phyloP scores from a whole-genome alignment of 2,797 vertebrate genomes.

The Erpetoichthys calabaricus region DNA sequence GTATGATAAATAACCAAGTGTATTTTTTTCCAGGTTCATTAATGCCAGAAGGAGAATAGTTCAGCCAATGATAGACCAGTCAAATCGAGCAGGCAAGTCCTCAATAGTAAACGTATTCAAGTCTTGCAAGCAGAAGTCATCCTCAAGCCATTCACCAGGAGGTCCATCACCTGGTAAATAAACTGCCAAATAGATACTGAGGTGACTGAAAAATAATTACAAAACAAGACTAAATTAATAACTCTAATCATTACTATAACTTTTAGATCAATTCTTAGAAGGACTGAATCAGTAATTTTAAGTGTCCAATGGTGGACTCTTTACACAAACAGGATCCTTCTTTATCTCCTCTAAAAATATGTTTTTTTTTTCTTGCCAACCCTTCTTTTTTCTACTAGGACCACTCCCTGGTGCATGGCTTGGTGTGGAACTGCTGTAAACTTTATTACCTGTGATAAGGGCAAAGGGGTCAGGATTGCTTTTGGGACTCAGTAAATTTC shows the following conservation, averaged over 20 bases:
- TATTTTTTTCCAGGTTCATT: conserved; percentile 79
- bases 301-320: conserved; percentile 15
- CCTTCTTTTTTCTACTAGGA: conserved; percentile 55
- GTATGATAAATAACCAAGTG: not conserved
- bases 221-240: conserved; percentile 45
- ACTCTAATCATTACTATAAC: conserved; percentile 42
- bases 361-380: conserved; percentile 56
- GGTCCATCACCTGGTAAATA: conserved; percentile 69
- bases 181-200: conserved; percentile 45
- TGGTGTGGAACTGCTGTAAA: conserved; percentile 95
- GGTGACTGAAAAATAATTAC: conserved; percentile 48
- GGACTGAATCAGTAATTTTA: conserved; percentile 8
- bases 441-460: conserved; percentile 98
- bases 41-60: conserved; percentile 99
- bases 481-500: conserved; percentile 92
- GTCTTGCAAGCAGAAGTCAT: conserved; percentile 54
- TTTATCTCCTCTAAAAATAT: conserved; percentile 24
- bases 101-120: conserved; percentile 64
- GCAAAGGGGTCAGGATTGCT: conserved; percentile 79
- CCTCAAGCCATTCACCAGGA: conserved; percentile 69
- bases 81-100: conserved; percentile 98
- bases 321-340: conserved; percentile 18
- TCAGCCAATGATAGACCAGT: conserved; percentile 99
- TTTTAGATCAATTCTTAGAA: conserved; percentile 18
- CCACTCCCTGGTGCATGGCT: conserved; percentile 83